Conservation (phyloP, 2,113 vertebrate genomes). For the Rutilus rutilus region DNA sequence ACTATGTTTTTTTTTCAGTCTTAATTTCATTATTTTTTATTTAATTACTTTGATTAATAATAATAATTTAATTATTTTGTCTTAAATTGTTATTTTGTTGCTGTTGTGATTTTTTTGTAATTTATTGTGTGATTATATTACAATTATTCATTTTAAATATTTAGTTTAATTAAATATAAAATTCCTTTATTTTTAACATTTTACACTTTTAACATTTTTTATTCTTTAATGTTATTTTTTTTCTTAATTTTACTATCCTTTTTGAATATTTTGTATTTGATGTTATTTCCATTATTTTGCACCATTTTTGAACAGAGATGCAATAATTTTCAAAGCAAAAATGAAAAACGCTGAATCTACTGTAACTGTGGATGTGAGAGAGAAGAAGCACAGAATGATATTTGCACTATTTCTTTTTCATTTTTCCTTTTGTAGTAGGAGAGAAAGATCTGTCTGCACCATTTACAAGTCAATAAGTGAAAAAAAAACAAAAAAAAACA, state of each 20-base stretch:
- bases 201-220: background rate
- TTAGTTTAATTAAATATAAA: no score
- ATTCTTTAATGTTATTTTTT: background rate
- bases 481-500: background rate
- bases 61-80: background rate
- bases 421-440: background rate
- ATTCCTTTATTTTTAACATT: no score
- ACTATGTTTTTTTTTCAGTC: background rate
- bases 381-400: background rate
- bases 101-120: no score
- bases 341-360: background rate
- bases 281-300: background rate
- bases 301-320: background rate
- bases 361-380: background rate
- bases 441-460: constrained; percentile 4
- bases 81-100: background rate
- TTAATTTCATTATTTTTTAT: background rate
- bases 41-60: background rate
- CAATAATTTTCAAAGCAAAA: background rate
- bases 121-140: no score
- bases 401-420: constrained; percentile 3
- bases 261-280: background rate
- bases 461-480: background rate
- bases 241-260: background rate
- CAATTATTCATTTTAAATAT: no score